phyloP scores from a whole-genome alignment of 2,888 invertebrate genomes.

The Cephus runcator region DNA sequence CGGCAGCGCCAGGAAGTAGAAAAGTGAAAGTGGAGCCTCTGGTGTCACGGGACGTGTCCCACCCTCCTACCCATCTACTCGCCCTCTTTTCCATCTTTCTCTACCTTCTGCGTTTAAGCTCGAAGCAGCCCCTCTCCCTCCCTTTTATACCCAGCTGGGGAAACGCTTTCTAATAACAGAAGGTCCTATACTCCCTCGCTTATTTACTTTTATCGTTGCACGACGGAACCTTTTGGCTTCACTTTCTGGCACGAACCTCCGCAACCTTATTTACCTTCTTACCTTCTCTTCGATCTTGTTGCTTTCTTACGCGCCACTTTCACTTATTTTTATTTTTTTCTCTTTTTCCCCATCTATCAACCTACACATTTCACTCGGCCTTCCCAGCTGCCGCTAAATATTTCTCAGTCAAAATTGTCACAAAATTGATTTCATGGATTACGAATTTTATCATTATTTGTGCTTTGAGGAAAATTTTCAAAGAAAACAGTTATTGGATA shows the following conservation, averaged over 20 bases:
- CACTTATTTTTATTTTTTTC: slow-evolving; percentile 38
- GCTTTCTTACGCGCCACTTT: neutral
- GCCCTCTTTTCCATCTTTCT: neutral
- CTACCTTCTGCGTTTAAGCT: neutral
- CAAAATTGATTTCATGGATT: neutral
- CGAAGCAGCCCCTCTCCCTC: slow-evolving; percentile 3
- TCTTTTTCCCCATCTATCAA: slow-evolving; percentile 13
- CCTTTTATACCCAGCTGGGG: slow-evolving; percentile 1
- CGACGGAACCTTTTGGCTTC: neutral
- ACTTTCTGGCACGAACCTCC: neutral
- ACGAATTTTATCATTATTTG: neutral
- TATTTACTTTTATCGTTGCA: slow-evolving; percentile 46
- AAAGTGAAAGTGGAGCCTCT: slow-evolving; percentile 28
- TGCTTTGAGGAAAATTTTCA: neutral
- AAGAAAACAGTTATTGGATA: neutral
- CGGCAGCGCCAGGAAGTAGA: slow-evolving; percentile 1
- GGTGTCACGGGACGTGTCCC: neutral
- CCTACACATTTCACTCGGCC: neutral
- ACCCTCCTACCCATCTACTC: no score
- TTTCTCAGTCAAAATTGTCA: neutral
- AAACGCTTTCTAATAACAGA: slow-evolving; percentile 41
- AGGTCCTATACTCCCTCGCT: slow-evolving; percentile 23
- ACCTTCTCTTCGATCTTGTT: slow-evolving; percentile 18
- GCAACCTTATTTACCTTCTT: neutral
- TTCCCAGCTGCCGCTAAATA: neutral